Evolutionary conservation across 2,113 vertebrate species (phyloP).

Genomic region (Erinaceus europaeus): DNA sequence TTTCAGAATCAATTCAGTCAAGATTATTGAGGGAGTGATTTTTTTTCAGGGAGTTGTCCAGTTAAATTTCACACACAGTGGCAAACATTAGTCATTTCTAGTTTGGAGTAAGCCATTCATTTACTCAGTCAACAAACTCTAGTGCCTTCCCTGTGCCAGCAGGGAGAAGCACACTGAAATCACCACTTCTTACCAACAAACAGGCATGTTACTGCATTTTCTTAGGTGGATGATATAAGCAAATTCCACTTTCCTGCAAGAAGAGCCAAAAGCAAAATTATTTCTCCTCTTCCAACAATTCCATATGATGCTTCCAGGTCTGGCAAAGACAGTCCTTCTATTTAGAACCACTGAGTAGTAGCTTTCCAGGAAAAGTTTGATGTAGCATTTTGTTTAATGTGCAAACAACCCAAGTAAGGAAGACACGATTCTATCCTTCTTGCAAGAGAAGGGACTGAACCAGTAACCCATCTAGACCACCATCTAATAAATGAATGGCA

Average conservation of each 20-base stretch:
- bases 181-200: conserved; percentile 40
- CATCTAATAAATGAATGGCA: background rate
- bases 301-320: conserved; percentile 69
- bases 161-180: background rate
- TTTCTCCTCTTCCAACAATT: conserved; percentile 72
- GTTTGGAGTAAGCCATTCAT: background rate
- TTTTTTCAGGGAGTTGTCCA: conserved; percentile 25
- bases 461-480: background rate
- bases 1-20: background rate
- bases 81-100: background rate
- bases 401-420: background rate
- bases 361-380: conserved; percentile 68
- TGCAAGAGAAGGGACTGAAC: background rate
- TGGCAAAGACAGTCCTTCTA: conserved; percentile 68
- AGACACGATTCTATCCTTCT: background rate
- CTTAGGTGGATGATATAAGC: conserved; percentile 65
- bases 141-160: conserved; percentile 18
- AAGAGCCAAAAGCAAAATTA: conserved; percentile 69
- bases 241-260: conserved; percentile 53
- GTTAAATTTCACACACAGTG: background rate
- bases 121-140: conserved; percentile 40
- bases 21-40: background rate
- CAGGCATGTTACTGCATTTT: conserved; percentile 51
- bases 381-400: conserved; percentile 42
- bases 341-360: conserved; percentile 61